Evolutionary conservation across 2,888 invertebrate genomes (phyloP), one percentile per base, ranked within the genome.

Genomic region (Phytoseiulus persimilis): DNA sequence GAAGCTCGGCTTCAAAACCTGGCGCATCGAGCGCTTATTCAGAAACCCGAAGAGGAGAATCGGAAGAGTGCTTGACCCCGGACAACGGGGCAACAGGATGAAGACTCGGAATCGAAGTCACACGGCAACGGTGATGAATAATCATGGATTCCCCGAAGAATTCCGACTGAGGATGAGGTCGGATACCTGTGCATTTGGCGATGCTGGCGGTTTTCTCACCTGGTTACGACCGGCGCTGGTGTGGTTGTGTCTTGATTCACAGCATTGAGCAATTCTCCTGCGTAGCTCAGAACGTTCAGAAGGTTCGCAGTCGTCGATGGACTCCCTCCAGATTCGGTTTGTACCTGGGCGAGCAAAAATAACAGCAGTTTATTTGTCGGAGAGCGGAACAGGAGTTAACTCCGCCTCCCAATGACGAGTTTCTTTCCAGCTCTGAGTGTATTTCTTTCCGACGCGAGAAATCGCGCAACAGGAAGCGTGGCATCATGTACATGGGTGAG

Each of bases 281-380:
- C 87, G 33, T 87, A 87, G 45, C 87, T 87, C 33, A 87, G 31
- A 32, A 87, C 87, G 18, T 87, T 87, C n/a, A 87, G 31, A 32
- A 87, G 87, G 31, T 87, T 87, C 32, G 87, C 31, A 3, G 87
- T 87, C 18, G 87, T 87, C 31, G 87, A 87, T 32, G 87, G 87
- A 87, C 87, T 87, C 6, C 87, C 87, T n/a, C 87, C 33, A n/a
- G 87, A 33, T 87, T 87, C 87, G 3, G 87, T 87, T 87, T 87
- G 87, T 32, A 87, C 87, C 87, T 87, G 32, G 0, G 5, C 65
- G 65, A 23, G 65, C 65, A 23, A 23, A 39, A 39, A 9, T 9
- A 39, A 39, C 39, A 9, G 9, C 3, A 39, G 39, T 39, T 39
- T 9, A 6, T 39, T 39, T 46, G 6, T 14, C 5, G 65, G 18